These are phyloP conservation scores for Erethizon dorsatum DNA, from an alignment of 2,797 vertebrate genomes.

Conservation along the genomic window DNA sequence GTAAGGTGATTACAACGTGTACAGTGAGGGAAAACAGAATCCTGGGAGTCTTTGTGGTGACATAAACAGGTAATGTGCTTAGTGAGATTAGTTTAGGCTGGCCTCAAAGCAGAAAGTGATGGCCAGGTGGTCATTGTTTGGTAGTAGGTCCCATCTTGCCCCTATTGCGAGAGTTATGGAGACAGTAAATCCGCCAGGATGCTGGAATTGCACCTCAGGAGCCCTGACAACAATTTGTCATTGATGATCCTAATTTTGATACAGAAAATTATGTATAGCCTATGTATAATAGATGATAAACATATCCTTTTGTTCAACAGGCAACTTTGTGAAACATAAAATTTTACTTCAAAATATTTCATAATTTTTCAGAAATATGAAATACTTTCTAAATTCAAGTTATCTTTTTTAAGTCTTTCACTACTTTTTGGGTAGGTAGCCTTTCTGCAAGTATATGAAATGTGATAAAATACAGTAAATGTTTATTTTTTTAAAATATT, in stretches of 20 bases:
- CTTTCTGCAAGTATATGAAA: neutral
- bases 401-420: neutral
- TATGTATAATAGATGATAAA: neutral
- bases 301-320: neutral
- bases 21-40: neutral
- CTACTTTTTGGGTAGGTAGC: neutral
- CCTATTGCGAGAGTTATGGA: neutral
- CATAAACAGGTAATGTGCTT: constrained; percentile 14
- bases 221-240: neutral
- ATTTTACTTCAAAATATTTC: neutral
- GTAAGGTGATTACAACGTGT: neutral
- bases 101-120: neutral
- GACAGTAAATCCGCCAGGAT: neutral
- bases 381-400: neutral
- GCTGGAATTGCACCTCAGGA: neutral
- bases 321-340: neutral
- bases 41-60: neutral
- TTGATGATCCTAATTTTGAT: neutral
- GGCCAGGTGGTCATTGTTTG: neutral
- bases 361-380: neutral
- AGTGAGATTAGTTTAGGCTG: constrained; percentile 19
- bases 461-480: neutral
- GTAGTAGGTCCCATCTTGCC: neutral
- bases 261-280: neutral
- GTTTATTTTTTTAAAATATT: neutral